phyloP scores from a whole-genome alignment of 1,140 invertebrate species.

The Drosophila aff. region DNA sequence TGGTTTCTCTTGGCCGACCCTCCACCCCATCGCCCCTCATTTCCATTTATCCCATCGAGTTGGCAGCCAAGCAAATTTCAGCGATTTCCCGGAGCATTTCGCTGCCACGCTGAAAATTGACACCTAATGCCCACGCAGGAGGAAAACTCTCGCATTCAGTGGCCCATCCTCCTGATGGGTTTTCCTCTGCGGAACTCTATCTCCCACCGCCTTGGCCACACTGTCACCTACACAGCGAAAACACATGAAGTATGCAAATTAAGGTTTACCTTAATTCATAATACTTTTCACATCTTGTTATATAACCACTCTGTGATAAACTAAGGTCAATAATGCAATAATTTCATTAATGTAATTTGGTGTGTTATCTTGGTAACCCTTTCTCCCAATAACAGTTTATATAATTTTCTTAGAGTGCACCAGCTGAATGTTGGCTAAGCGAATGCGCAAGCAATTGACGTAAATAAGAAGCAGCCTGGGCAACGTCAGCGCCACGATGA shows the following conservation, averaged over 20 bases:
- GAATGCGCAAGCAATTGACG: slow-evolving; percentile 79
- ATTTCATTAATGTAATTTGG: too few species aligned
- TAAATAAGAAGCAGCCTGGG: slow-evolving; percentile 73
- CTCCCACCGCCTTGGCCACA: slow-evolving; percentile 1
- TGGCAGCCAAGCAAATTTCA: slow-evolving; percentile 54
- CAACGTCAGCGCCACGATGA: slow-evolving; percentile 50
- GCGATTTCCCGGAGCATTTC: slow-evolving; percentile 53
- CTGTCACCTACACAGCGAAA: slow-evolving; percentile 1
- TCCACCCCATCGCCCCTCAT: neutral
- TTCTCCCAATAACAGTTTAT: neutral
- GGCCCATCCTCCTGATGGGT: slow-evolving; percentile 9
- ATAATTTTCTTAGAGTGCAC: slow-evolving; percentile 4
- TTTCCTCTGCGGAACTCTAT: neutral
- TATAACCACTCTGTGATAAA: neutral
- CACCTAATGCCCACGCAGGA: slow-evolving; percentile 62
- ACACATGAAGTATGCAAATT: neutral
- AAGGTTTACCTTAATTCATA: neutral
- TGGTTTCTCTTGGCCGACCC: slow-evolving; percentile 24
- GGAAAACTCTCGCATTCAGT: slow-evolving; percentile 36
- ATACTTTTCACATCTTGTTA: neutral
- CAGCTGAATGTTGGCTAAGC: slow-evolving; percentile 27
- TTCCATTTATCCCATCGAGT: slow-evolving; percentile 22
- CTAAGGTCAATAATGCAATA: too few species aligned
- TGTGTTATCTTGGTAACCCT: neutral
- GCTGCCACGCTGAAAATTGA: slow-evolving; percentile 65